These are phyloP conservation scores for Austrolebias charrua DNA, from an alignment of 2,797 vertebrate species.

Conservation along the genomic window DNA sequence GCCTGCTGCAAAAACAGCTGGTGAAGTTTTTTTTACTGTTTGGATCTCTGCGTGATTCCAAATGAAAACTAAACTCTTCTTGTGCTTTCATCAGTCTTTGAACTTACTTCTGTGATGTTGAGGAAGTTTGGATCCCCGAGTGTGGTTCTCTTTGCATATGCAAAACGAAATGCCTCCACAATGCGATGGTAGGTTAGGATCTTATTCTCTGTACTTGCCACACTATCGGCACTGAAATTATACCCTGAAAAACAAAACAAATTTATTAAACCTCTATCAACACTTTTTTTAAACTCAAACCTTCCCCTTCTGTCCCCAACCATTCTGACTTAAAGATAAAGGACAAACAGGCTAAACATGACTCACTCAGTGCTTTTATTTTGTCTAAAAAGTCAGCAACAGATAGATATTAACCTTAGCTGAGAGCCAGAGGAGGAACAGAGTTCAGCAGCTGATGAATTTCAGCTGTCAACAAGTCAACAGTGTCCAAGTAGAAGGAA, in stretches of 20 bases:
- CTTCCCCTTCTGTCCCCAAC: slow-evolving; percentile 4
- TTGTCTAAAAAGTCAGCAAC: slow-evolving; percentile 30
- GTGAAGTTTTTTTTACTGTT: neutral
- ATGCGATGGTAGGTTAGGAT: slow-evolving; percentile 92
- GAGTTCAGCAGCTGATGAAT: slow-evolving; percentile 36
- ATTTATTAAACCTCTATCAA: slow-evolving; percentile 18
- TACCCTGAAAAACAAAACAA: slow-evolving; percentile 80
- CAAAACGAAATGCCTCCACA: slow-evolving; percentile 88
- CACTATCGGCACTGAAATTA: slow-evolving; percentile 80
- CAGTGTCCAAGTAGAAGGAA: slow-evolving; percentile 75
- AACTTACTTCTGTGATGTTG: slow-evolving; percentile 81
- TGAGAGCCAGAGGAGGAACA: slow-evolving; percentile 20
- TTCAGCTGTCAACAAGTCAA: slow-evolving; percentile 39
- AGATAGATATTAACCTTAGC: slow-evolving; percentile 20
- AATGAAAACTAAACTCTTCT: neutral
- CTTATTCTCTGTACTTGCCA: slow-evolving; percentile 74
- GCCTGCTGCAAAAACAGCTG: neutral
- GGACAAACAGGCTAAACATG: neutral
- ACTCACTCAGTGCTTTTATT: slow-evolving; percentile 27
- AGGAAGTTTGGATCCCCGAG: slow-evolving; percentile 88
- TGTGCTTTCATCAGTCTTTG: neutral
- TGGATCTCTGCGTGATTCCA: too few species aligned
- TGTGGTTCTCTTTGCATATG: slow-evolving; percentile 90
- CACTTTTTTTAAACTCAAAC: neutral
- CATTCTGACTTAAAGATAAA: slow-evolving; percentile 2